Base-by-base conservation (phyloP, 1,140 invertebrate species). In the Drosophila grimshawi region DNA sequence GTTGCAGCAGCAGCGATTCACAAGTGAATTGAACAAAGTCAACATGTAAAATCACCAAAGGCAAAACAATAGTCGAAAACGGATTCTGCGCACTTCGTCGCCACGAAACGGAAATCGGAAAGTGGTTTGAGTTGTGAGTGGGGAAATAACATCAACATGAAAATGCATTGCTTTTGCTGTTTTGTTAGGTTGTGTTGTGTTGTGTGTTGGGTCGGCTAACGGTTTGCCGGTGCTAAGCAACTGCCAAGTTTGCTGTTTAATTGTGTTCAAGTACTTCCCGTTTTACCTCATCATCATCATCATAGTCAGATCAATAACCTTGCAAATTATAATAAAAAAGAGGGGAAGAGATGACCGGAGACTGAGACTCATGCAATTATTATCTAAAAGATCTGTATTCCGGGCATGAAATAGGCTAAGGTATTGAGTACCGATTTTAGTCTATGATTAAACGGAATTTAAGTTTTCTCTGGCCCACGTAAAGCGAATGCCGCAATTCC, bases 351-450 rank as follows among this genome's bases (percentile, higher is more conserved):
- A 80, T 83, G 57, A 19, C 80, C 83, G 73, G 82, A 56, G 59
- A 32, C 65, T 65, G 37, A 56, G 76, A 46, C 19, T 5, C 45
- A 53, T 29, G n/a, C 3, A 45, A 51, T 19, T 19, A 19, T 19
- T 19, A 19, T 19, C 19, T 41, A 57, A 66, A 60, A 45, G 70
- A 76, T 55, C 8, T 92, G 80, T 92, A 59, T 86, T 68, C 81
- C 85, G 89, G 72, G 71, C 85, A 92, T 92, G 90, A 92, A 92
- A 92, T 92, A 92, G 80, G 72, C 91, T 78, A 86, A 70, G 74
- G 85, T 76, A 92, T 89, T 80, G 78, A 83, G 48, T 62, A 78
- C 81, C 86, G 11, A 52, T 48, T 77, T 75, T 88, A 80, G 91
- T 35, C 88, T 91, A 92, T 91, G 90, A 92, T 92, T 92, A 92